Evolutionary conservation across 2,113 vertebrate genomes (phyloP), one percentile per base, ranked within the genome.

Genomic region (Apodemus speciosus): DNA sequence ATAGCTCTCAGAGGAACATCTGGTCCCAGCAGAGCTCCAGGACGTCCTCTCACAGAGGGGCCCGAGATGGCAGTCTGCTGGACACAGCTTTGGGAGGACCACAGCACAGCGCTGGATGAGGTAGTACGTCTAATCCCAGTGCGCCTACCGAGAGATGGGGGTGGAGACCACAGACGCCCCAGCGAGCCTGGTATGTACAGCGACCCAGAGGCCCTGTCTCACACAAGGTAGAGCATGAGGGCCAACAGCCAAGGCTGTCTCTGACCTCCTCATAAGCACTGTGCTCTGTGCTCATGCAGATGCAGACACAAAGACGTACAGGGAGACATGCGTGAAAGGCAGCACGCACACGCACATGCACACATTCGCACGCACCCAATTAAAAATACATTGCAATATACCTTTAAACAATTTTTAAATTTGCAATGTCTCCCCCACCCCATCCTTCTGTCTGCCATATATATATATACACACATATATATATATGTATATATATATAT

Each of bases 1-100:
- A 60, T 38, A 79, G 72, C 64, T 92, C 73, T 53, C 68, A 79
- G 71, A 91, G 49, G 49, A 66, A 53, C 43, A 84, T 49, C 20
- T 56, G 32, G 71, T 90, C 81, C 58, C 35, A 32, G 56, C 6
- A n/a, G 11, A 30, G 13, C 35, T 40, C 58, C 25, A 66, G 60
- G 81, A 56, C 21, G 38, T 64, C 8, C 58, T 51, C 9, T 87
- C 7, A 2, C 9, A 87, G 76, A 86, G 6, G 18, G 2, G 10
- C 40, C 76, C 40, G 62, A 69, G 40, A 38, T 69, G 58, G 13
- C 21, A 40, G 9, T 83, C 66, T 88, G 75, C 38, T 25, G 30
- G 20, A 93, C 21, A 18, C 32, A 30, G 46, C 62, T 51, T 71
- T 0, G 0, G 38, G 56, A 69, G 30, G 32, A 3, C 32, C 73